Evolutionary conservation across 37 sponge, comb jelly and placozoan genomes (phyloP).

Genomic region (Cliona cf. orientalis): DNA sequence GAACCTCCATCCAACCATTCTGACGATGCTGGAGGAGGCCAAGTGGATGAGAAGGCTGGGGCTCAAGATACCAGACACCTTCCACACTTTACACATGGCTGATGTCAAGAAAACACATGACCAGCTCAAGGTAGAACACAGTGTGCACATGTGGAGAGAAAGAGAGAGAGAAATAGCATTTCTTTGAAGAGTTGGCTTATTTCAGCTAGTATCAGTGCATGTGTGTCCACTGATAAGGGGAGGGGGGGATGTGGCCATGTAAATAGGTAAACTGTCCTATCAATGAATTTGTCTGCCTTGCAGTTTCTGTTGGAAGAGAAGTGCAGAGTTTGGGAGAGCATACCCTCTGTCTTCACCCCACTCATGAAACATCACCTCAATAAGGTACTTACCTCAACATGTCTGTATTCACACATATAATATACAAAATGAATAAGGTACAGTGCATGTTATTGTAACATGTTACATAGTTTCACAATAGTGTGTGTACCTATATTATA

Average conservation of each 20-base stretch:
- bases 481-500: not conserved
- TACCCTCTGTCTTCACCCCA: constrained; percentile 55
- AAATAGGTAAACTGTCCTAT: too few species aligned
- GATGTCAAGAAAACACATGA: constrained; percentile 66
- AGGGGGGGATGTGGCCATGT: not conserved
- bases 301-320: constrained; percentile 67
- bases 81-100: constrained; percentile 43
- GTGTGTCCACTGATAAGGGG: not conserved
- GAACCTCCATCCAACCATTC: constrained; percentile 84
- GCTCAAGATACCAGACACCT: constrained; percentile 58
- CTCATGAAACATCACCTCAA: constrained; percentile 47
- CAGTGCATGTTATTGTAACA: not conserved
- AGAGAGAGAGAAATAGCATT: not conserved
- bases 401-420: not conserved
- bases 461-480: not conserved
- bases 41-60: constrained; percentile 85
- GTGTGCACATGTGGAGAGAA: not conserved
- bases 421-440: not conserved
- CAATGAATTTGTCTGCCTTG: not conserved
- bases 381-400: constrained; percentile 31
- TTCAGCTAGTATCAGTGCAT: not conserved
- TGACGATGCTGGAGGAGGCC: constrained; percentile 80
- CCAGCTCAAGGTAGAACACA: constrained; percentile 63
- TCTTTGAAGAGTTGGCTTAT: not conserved
- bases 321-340: constrained; percentile 21